Percentiles rank a stretch among this genome's conserved stretches.
Evolutionary conservation across 2,113 vertebrate species (phyloP).

Genomic region (human (Homo sapiens)): GRCh38 chr7:54351001-54351500

Average conservation of each 20-base stretch:
- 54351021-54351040: background rate
- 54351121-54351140: background rate
- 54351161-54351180: background rate
- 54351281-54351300: background rate
- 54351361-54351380: background rate
- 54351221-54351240: background rate
- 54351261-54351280: background rate
- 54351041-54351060: background rate
- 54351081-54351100: background rate
- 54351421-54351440: background rate
- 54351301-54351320: background rate
- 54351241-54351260: background rate
- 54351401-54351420: background rate
- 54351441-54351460: background rate
- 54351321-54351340: background rate
- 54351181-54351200: background rate
- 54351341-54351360: background rate
- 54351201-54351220: background rate
- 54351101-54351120: background rate
- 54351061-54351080: background rate
- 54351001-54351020: background rate
- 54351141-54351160: rapidly evolving
- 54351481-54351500: background rate
- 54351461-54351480: rapidly evolving
- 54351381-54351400: background rate